These are phyloP conservation scores for Tillus elongatus DNA, from an alignment of 2,888 invertebrate species.

Conservation along the genomic window DNA sequence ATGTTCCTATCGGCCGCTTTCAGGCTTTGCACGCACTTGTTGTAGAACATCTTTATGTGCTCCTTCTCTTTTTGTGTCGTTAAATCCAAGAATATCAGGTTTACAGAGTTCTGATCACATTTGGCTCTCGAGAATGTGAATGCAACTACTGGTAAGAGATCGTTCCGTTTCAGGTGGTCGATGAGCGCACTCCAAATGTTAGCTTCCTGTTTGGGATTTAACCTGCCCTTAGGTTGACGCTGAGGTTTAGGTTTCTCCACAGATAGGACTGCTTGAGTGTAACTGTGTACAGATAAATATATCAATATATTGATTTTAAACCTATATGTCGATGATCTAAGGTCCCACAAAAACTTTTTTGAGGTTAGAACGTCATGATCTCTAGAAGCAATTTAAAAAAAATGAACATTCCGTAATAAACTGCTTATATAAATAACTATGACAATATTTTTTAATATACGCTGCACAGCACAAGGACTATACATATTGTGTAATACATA, in stretches of 20 bases:
- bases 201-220: constrained; percentile 57
- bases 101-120: constrained; percentile 59
- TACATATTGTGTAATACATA: too few species aligned
- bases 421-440: too few species aligned
- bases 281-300: too few species aligned
- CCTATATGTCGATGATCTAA: too few species aligned
- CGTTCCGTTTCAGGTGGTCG: constrained; percentile 68
- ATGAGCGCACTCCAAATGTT: constrained; percentile 75
- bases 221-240: background rate
- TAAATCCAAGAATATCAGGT: constrained; percentile 56
- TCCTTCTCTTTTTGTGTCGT: constrained; percentile 78
- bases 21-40: constrained; percentile 68
- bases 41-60: constrained; percentile 77
- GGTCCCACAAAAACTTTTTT: too few species aligned
- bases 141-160: constrained; percentile 86
- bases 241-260: background rate
- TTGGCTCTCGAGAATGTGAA: constrained; percentile 86
- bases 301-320: too few species aligned
- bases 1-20: constrained; percentile 70
- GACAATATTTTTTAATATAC: too few species aligned
- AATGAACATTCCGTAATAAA: too few species aligned
- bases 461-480: too few species aligned
- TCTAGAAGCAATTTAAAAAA: too few species aligned
- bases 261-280: background rate
- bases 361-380: too few species aligned